phyloP scores from a whole-genome alignment of 2,113 vertebrate genomes.

The Petrocephalus zakoni region DNA sequence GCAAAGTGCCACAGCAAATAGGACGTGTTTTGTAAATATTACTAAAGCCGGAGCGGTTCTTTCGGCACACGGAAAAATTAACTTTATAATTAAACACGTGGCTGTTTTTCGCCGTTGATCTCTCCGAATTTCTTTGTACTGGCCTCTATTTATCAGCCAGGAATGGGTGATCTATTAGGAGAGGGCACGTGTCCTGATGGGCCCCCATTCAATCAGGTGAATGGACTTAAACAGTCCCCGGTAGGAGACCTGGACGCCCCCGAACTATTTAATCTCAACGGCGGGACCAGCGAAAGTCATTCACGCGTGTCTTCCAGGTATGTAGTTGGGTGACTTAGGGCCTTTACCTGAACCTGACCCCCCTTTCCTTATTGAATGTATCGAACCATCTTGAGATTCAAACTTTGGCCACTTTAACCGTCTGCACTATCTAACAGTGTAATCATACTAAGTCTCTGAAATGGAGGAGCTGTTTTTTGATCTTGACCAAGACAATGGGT shows the following conservation, averaged over 20 bases:
- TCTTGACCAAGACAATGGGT: slow-evolving; percentile 51
- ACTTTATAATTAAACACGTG: slow-evolving; percentile 61
- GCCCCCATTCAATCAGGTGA: slow-evolving; percentile 44
- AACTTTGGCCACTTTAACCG: background rate
- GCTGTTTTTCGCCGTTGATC: slow-evolving; percentile 37
- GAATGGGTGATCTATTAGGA: slow-evolving; percentile 48
- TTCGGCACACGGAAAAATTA: slow-evolving; percentile 43
- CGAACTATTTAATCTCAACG: slow-evolving; percentile 59
- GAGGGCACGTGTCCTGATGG: slow-evolving; percentile 50
- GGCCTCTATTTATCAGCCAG: slow-evolving; percentile 43
- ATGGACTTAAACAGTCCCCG: slow-evolving; percentile 38
- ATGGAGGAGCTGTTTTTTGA: slow-evolving; percentile 64
- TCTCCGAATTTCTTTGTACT: slow-evolving; percentile 49
- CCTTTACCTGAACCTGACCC: background rate
- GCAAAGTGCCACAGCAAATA: slow-evolving; percentile 28
- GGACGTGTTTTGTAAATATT: slow-evolving; percentile 49
- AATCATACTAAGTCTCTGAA: slow-evolving; percentile 38
- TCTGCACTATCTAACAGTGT: background rate
- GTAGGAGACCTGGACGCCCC: slow-evolving; percentile 38
- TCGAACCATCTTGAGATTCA: background rate
- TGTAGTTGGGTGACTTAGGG: background rate
- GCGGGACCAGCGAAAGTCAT: slow-evolving; percentile 31
- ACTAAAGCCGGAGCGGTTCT: slow-evolving; percentile 23
- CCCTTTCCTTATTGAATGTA: background rate
- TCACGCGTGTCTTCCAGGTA: slow-evolving; percentile 20